phyloP scores from a whole-genome alignment of 1,140 invertebrate species.

The Latrodectus geometricus region DNA sequence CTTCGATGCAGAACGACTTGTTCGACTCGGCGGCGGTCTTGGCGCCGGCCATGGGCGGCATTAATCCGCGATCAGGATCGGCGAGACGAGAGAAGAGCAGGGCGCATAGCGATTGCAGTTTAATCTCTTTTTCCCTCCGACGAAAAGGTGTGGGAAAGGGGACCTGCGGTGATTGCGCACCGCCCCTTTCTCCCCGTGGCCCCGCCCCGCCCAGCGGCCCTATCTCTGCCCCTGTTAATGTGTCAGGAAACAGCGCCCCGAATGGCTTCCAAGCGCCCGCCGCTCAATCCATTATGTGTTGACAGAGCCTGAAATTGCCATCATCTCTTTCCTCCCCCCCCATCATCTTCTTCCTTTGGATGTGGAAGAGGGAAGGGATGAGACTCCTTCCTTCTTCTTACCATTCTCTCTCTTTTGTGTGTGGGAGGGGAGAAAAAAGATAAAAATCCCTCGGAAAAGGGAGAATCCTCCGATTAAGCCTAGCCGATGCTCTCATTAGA shows the following conservation, averaged over 20 bases:
- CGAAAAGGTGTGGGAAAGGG: not conserved
- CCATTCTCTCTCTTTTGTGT: conserved; percentile 2
- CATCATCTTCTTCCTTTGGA: not conserved
- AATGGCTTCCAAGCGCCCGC: conserved; percentile 18
- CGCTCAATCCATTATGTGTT: conserved; percentile 50
- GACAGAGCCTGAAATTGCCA: conserved; percentile 51
- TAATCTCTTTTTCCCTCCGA: not conserved
- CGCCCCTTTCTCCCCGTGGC: conserved; percentile 1
- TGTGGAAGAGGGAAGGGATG: not conserved
- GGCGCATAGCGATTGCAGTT: conserved; percentile 5
- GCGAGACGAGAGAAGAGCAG: not conserved
- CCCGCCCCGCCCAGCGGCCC: conserved; percentile 21
- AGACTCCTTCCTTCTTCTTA: not conserved
- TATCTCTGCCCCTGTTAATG: conserved; percentile 35
- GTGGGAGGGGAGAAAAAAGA: not conserved
- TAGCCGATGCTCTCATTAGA: conserved; percentile 24
- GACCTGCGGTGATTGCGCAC: conserved; percentile 1
- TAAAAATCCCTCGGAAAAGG: conserved; percentile 1
- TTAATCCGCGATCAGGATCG: conserved; percentile 18
- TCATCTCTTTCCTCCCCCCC: conserved; percentile 19
- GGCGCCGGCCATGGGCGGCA: conserved; percentile 60
- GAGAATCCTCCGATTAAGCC: conserved; percentile 29
- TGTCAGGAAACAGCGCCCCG: conserved; percentile 46
- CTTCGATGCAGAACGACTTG: conserved; percentile 60
- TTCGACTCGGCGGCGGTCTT: conserved; percentile 38